Evolutionary conservation across 2,113 vertebrate species (phyloP), one percentile per base, ranked within the genome.

Genomic region (Aleadryas rufinucha): DNA sequence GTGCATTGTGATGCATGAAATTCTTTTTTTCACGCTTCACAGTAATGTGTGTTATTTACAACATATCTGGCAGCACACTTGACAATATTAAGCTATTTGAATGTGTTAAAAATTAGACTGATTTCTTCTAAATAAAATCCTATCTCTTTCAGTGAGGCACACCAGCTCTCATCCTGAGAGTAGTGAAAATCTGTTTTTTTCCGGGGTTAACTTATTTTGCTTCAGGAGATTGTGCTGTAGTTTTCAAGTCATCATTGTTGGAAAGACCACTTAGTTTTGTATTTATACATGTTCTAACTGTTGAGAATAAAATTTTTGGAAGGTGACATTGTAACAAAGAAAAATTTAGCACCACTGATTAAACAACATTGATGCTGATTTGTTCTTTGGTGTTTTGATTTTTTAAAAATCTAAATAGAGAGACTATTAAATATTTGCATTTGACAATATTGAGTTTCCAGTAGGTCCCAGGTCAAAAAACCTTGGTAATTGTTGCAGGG

Each of bases 1-100:
- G 0, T 50, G 18, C 35, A 41, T 17, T 1, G 3, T 11, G n/a
- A 13, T 52, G 37, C 26, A 2, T 22, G 12, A 27, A 90, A 30
- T 56, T 44, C 59, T 52, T 31, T 17, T 41, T 83, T 60, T 57
- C 6, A 5, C 35, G 13, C 11, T 84, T 78, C 24, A 57, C n/a
- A 49, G 18, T 11, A 54, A 17, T 9, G 11, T 14, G 1, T 9
- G 20, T 42, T 83, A 44, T 49, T 83, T 61, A 11, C 52, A 19
- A 28, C 9, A 22, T 53, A 65, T n/a, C 30, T 90, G 66, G 27
- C 21, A 54, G 12, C 26, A 23, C 3, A 2, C 19, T 80, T 56
- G 66, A 69, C 14, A 53, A 31, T 69, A 35, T 30, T 57, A 16
- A 65, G 20, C 10, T 54, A 22, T n/a, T 59, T 47, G 17, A 33